Conservation (phyloP, 2,888 invertebrate genomes). For the Xestobium rufovillosum region DNA sequence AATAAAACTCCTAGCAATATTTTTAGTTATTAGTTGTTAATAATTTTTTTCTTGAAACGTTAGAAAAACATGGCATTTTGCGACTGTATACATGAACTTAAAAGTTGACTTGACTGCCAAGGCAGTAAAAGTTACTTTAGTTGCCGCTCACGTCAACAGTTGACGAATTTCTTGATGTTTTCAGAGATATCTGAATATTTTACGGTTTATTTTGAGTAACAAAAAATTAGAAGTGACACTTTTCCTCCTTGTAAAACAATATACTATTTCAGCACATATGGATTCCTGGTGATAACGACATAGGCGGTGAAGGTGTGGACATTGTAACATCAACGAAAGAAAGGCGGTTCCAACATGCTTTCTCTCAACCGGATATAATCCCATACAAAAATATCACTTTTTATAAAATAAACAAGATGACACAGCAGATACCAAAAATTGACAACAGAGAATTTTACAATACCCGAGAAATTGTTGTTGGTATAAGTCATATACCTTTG, state of each 20-base stretch:
- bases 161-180: too few relatives aligned
- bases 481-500: slow-evolving; percentile 68
- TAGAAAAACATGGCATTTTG: too few relatives aligned
- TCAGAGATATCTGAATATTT: too few relatives aligned
- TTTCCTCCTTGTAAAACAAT: too few relatives aligned
- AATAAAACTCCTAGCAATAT: not conserved
- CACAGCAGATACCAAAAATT: slow-evolving; percentile 53
- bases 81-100: too few relatives aligned
- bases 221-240: too few relatives aligned
- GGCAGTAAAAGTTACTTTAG: too few relatives aligned
- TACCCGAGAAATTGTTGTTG: slow-evolving; percentile 51
- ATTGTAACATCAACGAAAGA: slow-evolving; percentile 62
- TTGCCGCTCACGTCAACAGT: too few relatives aligned
- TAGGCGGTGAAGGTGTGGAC: slow-evolving; percentile 82
- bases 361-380: slow-evolving; percentile 61
- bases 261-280: slow-evolving; percentile 60
- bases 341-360: slow-evolving; percentile 64
- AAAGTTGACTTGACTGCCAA: too few relatives aligned
- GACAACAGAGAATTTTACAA: slow-evolving; percentile 41
- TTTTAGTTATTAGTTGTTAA: slow-evolving; percentile 17
- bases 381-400: slow-evolving; percentile 56
- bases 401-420: slow-evolving; percentile 68
- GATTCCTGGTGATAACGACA: slow-evolving; percentile 95
- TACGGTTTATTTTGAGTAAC: too few relatives aligned
- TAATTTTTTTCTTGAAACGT: too few relatives aligned